These are phyloP conservation scores for Norana najaformis DNA, from an alignment of 2,888 invertebrate genomes.

Conservation along the genomic window DNA sequence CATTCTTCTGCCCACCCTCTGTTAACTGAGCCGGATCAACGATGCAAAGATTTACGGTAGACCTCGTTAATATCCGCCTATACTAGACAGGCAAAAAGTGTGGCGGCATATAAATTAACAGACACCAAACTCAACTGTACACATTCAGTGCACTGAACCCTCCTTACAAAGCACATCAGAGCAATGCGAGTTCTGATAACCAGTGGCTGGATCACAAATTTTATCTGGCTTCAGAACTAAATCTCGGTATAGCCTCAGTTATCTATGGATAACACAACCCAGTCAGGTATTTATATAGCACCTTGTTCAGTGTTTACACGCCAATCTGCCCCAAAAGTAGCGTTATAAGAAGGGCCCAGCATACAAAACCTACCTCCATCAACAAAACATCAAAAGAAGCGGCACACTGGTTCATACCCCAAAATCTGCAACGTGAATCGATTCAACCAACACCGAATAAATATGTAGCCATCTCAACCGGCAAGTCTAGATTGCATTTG, in stretches of 20 bases:
- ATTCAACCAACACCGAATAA: background rate
- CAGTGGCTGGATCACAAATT: too few relatives aligned
- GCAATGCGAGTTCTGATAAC: background rate
- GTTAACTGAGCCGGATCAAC: background rate
- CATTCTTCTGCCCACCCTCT: background rate
- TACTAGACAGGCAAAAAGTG: background rate
- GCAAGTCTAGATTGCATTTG: background rate
- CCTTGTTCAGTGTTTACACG: background rate
- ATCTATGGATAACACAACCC: too few relatives aligned
- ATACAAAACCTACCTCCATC: too few relatives aligned
- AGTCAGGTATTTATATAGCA: background rate
- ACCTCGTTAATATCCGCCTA: background rate
- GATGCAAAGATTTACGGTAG: background rate
- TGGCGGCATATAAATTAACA: background rate
- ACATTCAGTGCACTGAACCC: background rate
- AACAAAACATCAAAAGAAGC: background rate
- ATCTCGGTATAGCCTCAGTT: too few relatives aligned
- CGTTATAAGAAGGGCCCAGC: background rate
- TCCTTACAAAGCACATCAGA: background rate
- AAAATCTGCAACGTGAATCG: too few relatives aligned
- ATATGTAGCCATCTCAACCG: background rate
- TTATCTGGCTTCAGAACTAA: background rate
- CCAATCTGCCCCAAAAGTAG: too few relatives aligned
- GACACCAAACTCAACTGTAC: background rate
- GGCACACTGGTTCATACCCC: background rate